Evolutionary conservation across 2,888 invertebrate species (phyloP).

Genomic region (Euzetes globulus): DNA sequence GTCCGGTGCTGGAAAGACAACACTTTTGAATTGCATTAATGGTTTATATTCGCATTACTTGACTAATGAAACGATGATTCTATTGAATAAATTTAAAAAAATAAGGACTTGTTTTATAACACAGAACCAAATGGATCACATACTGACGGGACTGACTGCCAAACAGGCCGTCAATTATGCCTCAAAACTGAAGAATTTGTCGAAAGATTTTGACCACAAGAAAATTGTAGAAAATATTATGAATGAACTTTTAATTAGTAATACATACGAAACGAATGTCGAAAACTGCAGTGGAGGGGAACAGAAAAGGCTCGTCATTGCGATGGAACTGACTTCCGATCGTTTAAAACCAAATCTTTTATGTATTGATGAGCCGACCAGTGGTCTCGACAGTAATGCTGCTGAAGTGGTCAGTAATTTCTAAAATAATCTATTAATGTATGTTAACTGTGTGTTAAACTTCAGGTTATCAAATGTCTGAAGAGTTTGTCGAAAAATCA

Average conservation of each 20-base stretch:
- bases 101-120: neutral
- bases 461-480: constrained; percentile 6
- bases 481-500: neutral
- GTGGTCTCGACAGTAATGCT: constrained; percentile 3
- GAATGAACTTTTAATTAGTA: neutral
- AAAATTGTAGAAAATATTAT: neutral
- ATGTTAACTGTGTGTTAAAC: neutral
- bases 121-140: neutral
- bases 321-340: neutral
- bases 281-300: neutral
- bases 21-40: neutral
- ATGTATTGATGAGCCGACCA: constrained; percentile 11
- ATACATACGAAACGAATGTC: neutral
- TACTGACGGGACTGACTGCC: neutral
- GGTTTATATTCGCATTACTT: neutral
- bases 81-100: neutral
- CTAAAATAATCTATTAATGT: neutral
- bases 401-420: neutral
- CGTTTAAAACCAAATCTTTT: neutral
- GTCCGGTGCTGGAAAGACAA: constrained; percentile 6
- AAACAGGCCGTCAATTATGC: neutral
- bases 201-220: neutral
- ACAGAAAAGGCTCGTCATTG: neutral
- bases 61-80: neutral
- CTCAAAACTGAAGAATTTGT: neutral